Conservation (phyloP, 2,797 vertebrate genomes). For the Pelochelys cantorii region DNA sequence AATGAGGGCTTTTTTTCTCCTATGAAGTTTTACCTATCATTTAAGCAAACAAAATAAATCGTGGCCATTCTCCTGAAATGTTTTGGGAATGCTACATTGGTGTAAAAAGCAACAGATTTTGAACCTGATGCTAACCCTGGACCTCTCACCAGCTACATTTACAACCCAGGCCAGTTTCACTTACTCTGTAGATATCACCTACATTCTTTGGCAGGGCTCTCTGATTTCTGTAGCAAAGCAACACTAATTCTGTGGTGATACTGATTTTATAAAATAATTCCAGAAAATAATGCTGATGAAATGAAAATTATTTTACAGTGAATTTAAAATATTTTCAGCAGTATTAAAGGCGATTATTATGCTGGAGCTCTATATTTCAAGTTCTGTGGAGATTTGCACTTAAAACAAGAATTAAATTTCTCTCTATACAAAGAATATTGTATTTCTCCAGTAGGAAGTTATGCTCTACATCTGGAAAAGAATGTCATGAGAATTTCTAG, state of each 20-base stretch:
- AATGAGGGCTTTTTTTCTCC: too few species aligned
- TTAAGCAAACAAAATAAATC: too few species aligned
- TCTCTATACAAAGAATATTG: background rate
- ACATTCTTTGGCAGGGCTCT: background rate
- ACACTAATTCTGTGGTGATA: background rate
- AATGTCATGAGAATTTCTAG: background rate
- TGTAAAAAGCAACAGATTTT: rapidly evolving
- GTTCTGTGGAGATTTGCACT: background rate
- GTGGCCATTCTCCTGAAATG: background rate
- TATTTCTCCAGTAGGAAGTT: too few species aligned
- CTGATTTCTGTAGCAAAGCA: background rate
- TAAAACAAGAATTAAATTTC: background rate
- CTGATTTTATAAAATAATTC: background rate
- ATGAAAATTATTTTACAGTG: background rate
- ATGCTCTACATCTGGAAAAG: too few species aligned
- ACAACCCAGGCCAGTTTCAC: background rate
- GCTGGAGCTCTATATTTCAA: background rate
- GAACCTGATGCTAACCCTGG: background rate
- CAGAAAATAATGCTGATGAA: background rate
- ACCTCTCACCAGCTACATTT: background rate
- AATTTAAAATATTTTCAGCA: rapidly evolving
- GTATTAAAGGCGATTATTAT: background rate
- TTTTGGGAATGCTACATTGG: background rate
- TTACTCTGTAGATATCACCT: background rate
- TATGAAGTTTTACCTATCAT: too few species aligned